Evolutionary conservation across 1,140 invertebrate genomes (phyloP), one percentile per base, ranked within the genome.

Genomic region (Heliconius hewitsoni): DNA sequence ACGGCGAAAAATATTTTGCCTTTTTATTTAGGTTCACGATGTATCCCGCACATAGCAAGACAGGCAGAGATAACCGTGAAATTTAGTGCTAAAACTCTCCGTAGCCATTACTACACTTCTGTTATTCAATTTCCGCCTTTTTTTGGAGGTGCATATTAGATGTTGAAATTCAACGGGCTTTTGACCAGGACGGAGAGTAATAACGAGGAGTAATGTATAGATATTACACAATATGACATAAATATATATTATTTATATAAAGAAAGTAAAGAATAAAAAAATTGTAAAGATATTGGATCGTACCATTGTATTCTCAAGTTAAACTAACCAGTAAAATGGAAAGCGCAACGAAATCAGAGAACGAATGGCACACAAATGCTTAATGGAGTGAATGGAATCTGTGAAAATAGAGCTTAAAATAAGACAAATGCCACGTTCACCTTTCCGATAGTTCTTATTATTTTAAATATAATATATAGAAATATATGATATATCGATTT

Each of bases 371-470:
- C 6, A 46, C 46, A 50, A 73, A 73, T 73, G 39, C 42, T n/a
- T 73, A 42, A 73, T 73, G 39, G 72, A 73, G 34, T 30, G 71
- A 73, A 73, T 73, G 39, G 39, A 73, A 50, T 46, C 60, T 66
- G 11, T 30, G 27, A 46, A 73, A 73, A 73, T 73, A 46, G 5
- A 73, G n/a, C 46, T 46, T 50, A 73, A 46, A 73, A 46, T 73
- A 30, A 73, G 27, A 73, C 27, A 50, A 73, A 57, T 57, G 55
- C 6, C 9, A 57, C 55, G 55, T 55, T 46, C 3, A 4, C 42
- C 11, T 46, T 16, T 46, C 42, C 4, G 42, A 16, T 46, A 16
- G 16, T 46, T 46, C 42, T 46, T 16, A 46, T 46, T 46, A 16
- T 46, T 46, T 46, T 3, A 46, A 46, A 46, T 46, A 46, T 13